Percentiles rank a stretch among this genome's conserved stretches.
Evolutionary conservation across 2,888 invertebrate genomes (phyloP).

Genomic region (Eucera pruinosa): DNA sequence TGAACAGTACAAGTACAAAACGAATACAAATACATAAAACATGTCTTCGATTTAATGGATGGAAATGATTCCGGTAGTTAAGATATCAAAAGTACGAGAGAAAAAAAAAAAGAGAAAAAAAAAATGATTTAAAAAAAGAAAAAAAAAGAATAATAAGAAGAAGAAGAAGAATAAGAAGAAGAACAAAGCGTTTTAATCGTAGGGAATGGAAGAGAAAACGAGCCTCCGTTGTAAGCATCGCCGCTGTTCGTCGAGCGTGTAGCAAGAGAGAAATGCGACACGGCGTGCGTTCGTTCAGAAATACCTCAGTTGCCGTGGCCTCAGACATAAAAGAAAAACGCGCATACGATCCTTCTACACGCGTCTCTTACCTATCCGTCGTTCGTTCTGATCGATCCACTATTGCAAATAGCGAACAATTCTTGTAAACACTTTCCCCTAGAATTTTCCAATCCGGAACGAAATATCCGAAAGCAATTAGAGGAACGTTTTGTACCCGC

Average conservation of each 20-base stretch:
- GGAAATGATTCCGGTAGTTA: constrained; percentile 83
- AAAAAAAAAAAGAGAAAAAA: constrained; percentile 34
- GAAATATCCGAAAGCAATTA: neutral
- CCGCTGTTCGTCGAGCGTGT: constrained; percentile 71
- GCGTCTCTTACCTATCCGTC: constrained; percentile 31
- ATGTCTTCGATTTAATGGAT: constrained; percentile 83
- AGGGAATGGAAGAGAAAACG: constrained; percentile 64
- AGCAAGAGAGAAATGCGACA: constrained; percentile 58
- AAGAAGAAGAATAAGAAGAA: too few species aligned
- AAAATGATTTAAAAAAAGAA: constrained; percentile 26
- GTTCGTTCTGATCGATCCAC: constrained; percentile 11
- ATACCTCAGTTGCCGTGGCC: constrained; percentile 83
- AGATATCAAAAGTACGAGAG: constrained; percentile 76
- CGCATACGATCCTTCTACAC: constrained; percentile 40
- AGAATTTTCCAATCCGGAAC: neutral
- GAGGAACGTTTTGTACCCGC: neutral
- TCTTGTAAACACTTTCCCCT: neutral
- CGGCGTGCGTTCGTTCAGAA: constrained; percentile 78
- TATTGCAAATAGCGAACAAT: constrained; percentile 5
- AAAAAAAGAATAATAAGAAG: constrained; percentile 5
- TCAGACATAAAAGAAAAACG: constrained; percentile 74
- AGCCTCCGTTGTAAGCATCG: constrained; percentile 75
- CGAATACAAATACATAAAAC: constrained; percentile 84
- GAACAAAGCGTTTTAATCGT: constrained; percentile 74
- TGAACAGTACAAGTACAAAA: constrained; percentile 85